These are phyloP conservation scores for Drosophila chauvacae DNA, from an alignment of 1,140 invertebrate species.

Conservation along the genomic window DNA sequence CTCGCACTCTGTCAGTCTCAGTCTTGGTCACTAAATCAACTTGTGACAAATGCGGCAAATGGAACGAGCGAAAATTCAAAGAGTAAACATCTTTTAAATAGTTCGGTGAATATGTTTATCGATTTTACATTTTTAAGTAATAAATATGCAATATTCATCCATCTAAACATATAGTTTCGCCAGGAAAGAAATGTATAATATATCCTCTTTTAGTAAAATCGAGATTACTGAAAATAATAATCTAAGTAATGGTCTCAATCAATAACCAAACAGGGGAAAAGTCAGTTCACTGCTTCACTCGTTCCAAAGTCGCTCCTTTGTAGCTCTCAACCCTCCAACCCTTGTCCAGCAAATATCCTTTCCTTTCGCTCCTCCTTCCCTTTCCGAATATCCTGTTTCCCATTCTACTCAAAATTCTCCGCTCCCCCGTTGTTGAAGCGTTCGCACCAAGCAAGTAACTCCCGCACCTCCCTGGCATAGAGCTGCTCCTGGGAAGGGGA, in stretches of 20 bases:
- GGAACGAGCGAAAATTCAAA: constrained; percentile 8
- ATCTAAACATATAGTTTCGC: neutral
- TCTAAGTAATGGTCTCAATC: neutral
- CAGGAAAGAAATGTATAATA: neutral
- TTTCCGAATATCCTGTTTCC: constrained; percentile 1
- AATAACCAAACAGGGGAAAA: neutral
- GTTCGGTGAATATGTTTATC: neutral
- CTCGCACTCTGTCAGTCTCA: constrained; percentile 57
- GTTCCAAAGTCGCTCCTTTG: constrained; percentile 7
- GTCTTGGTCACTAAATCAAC: constrained; percentile 45
- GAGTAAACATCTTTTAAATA: neutral
- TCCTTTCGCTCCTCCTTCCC: neutral
- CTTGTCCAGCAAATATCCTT: constrained; percentile 2
- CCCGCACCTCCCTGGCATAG: constrained; percentile 75
- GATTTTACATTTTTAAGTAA: neutral
- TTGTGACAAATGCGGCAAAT: constrained; percentile 35
- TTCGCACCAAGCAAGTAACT: constrained; percentile 78
- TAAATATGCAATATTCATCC: neutral
- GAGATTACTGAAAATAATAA: constrained; percentile 1
- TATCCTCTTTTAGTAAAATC: neutral
- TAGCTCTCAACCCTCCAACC: constrained; percentile 8
- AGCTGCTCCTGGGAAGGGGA: constrained; percentile 67
- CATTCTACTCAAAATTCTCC: constrained; percentile 70
- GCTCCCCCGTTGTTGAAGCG: constrained; percentile 77
- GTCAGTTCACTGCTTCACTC: neutral